Conservation (phyloP, 2,113 vertebrate genomes). For the Pongo pygmaeus region DNA sequence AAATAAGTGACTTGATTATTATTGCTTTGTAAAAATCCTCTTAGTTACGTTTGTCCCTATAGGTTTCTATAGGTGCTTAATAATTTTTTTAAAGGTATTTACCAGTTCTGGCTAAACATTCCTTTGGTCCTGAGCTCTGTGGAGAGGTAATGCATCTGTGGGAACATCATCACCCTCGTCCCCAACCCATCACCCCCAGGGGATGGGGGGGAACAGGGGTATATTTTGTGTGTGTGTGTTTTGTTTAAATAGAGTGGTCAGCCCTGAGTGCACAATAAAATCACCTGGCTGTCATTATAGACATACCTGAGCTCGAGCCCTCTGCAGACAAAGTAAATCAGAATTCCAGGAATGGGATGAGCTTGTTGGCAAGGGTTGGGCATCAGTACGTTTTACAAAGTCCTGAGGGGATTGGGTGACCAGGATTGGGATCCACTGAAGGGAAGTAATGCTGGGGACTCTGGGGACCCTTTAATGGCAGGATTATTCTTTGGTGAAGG, state of each 20-base stretch:
- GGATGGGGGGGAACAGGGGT: fast-evolving
- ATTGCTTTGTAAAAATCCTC: neutral
- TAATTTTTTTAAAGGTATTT: neutral
- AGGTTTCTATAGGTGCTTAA: neutral
- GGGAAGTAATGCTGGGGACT: neutral
- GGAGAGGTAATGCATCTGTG: neutral
- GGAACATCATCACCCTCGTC: neutral
- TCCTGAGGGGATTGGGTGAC: fast-evolving
- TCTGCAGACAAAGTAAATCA: neutral
- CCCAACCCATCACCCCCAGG: fast-evolving
- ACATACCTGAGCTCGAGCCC: neutral
- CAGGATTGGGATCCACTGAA: neutral
- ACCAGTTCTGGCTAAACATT: neutral
- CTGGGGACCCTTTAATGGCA: neutral
- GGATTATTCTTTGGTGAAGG: neutral
- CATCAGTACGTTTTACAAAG: neutral
- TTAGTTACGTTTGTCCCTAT: neutral
- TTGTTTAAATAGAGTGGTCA: neutral
- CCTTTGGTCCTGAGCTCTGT: neutral
- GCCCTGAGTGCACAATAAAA: neutral
- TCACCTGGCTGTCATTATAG: neutral
- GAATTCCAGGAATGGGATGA: neutral
- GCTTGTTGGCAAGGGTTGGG: neutral
- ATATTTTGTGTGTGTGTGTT: neutral
- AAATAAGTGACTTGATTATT: neutral